Percentiles rank a stretch among this genome's conserved stretches.
Conservation (phyloP, 1,140 invertebrate genomes). For the Lycorma delicatula region DNA sequence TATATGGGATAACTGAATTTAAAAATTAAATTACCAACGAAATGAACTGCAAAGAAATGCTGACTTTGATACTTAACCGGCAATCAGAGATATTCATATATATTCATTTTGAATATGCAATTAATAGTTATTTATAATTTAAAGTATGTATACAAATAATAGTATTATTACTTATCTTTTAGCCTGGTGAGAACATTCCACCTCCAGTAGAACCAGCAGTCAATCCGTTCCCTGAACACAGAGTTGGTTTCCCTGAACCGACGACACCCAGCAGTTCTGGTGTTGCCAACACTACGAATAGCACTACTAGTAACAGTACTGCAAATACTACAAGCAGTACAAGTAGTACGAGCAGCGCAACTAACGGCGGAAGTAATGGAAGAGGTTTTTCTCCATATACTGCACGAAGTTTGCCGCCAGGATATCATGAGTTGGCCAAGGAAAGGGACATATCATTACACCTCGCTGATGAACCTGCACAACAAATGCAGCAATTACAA, state of each 20-base stretch:
- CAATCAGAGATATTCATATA: too few species aligned
- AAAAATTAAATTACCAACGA: too few species aligned
- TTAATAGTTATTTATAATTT: too few species aligned
- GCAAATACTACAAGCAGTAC: constrained; percentile 39
- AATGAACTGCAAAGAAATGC: too few species aligned
- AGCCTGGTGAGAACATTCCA: constrained; percentile 31
- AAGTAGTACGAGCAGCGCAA: constrained; percentile 42
- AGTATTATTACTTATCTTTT: too few species aligned
- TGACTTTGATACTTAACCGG: too few species aligned
- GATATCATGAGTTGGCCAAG: constrained; percentile 34
- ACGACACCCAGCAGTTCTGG: constrained; percentile 39
- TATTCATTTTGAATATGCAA: too few species aligned
- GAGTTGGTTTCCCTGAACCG: constrained; percentile 21
- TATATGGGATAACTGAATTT: too few species aligned
- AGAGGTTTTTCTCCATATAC: constrained; percentile 40
- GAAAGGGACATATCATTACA: constrained; percentile 42
- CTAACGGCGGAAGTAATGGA: constrained; percentile 37
- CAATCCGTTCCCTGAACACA: constrained; percentile 59
- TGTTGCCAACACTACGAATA: constrained; percentile 40
- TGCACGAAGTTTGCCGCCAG: constrained; percentile 26
- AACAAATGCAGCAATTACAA: constrained; percentile 56
- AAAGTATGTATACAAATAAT: too few species aligned
- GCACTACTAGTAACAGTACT: constrained; percentile 43
- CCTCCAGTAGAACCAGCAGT: constrained; percentile 55
- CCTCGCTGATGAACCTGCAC: constrained; percentile 32